Base-by-base conservation (phyloP, 2,888 invertebrate species). In the Eugnorisma glareosa region DNA sequence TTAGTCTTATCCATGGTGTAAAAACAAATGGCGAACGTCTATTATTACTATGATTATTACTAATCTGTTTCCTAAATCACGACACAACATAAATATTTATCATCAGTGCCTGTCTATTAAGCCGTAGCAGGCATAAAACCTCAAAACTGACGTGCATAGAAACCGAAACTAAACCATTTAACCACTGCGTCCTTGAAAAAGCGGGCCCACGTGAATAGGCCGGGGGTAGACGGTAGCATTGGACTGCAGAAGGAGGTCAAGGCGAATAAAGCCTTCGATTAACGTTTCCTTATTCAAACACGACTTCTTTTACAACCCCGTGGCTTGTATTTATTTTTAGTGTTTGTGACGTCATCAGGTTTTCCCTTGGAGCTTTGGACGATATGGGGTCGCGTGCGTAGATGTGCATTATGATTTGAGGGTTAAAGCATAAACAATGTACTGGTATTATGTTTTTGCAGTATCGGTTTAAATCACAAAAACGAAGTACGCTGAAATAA, bases 191-290 rank as follows among this genome's bases (percentile, higher is more conserved):
- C 90, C 90, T 90, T 90, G 90, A 90, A 90, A 90, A 81, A 59
- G 76, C 77, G 35, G 81, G 84, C 79, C 79, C 85, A 86, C 87
- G 83, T 88, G 83, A 89, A 88, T 80, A 84, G 81, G 82, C 83
- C 51, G 77, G 48, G 66, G 68, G 79, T 85, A 88, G 83, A 83
- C 82, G 89, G 84, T 86, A 88, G 86, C 88, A 89, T 90, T 88
- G 88, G 89, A 88, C 87, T 86, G 82, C 73, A 84, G 76, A 89
- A 86, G 73, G 84, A 79, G 90, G 90, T 90, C 90, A 89, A 90
- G 90, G 89, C 81, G 84, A 88, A 85, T 83, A 85, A 85, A 89
- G 88, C 82, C 84, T 88, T 89, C 87, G 88, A 89, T 89, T 89
- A 87, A 88, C 83, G 84, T 88, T 89, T 88, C 85, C 87, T 86